Conservation (phyloP, 2,797 vertebrate genomes). For the Aythya fuligula region DNA sequence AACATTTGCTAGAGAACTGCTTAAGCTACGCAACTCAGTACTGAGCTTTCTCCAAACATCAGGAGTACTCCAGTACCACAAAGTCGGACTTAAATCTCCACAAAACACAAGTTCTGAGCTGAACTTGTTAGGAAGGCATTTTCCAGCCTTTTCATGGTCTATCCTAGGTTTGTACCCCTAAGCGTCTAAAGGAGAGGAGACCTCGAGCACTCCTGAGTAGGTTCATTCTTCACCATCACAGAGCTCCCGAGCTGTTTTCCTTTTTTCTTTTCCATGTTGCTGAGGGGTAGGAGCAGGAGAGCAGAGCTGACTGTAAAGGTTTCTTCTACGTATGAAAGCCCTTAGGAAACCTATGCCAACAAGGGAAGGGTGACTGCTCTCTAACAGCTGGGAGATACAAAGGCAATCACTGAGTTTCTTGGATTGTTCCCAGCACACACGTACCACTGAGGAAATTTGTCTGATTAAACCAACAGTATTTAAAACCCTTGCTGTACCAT, state of each 20-base stretch:
- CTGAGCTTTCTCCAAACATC: neutral
- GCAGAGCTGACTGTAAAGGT: neutral
- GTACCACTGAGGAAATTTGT: neutral
- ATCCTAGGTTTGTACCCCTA: neutral
- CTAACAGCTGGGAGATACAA: neutral
- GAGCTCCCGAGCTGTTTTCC: neutral
- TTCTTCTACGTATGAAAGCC: neutral
- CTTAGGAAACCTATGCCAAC: neutral
- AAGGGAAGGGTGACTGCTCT: neutral
- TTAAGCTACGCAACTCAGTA: neutral
- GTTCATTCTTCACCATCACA: neutral
- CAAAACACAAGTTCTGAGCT: neutral
- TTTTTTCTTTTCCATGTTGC: neutral
- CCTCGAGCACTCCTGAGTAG: neutral
- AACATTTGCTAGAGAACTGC: neutral
- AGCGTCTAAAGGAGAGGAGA: neutral
- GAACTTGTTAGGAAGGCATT: neutral
- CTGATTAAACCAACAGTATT: neutral
- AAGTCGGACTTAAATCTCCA: neutral
- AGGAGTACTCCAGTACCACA: neutral
- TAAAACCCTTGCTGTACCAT: neutral
- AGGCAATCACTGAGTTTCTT: neutral
- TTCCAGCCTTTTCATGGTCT: neutral
- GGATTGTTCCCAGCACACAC: neutral
- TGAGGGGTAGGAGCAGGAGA: neutral